Conservation (phyloP, 2,797 vertebrate genomes). For the Galago senegalensis region DNA sequence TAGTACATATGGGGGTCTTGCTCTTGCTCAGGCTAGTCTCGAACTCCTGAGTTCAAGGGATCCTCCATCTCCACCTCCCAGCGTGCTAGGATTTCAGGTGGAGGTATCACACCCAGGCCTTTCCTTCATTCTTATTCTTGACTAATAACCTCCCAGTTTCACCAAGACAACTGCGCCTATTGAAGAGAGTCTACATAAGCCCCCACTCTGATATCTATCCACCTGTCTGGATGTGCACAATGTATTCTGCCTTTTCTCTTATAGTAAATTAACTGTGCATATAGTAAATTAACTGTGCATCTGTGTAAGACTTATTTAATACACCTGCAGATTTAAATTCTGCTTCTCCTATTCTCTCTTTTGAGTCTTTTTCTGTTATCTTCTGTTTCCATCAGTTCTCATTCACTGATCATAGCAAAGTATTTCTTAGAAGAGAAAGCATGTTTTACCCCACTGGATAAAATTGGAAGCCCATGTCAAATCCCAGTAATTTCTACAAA, state of each 20-base stretch:
- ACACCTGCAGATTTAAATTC: not conserved
- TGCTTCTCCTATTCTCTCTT: not conserved
- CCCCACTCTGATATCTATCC: not conserved
- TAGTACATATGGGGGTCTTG: no score
- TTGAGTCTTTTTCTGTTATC: not conserved
- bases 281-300: not conserved
- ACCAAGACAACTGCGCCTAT: conserved; percentile 2
- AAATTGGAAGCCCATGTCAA: not conserved
- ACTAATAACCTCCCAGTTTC: not conserved
- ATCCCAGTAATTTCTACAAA: conserved; percentile 19
- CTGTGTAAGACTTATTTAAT: not conserved
- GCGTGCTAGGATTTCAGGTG: no score
- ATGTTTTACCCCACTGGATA: not conserved
- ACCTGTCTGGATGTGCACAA: not conserved
- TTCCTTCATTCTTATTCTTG: not conserved
- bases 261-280: not conserved
- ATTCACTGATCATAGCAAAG: not conserved
- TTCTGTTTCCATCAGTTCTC: not conserved
- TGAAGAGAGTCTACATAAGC: not conserved
- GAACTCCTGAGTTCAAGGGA: no score
- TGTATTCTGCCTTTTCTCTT: not conserved
- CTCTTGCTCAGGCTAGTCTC: no score
- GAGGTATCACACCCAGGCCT: no score
- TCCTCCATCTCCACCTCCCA: no score
- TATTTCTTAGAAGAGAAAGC: not conserved